Evolutionary conservation across 2,113 vertebrate species (phyloP).

Genomic region (Dendropsophus ebraccatus): DNA sequence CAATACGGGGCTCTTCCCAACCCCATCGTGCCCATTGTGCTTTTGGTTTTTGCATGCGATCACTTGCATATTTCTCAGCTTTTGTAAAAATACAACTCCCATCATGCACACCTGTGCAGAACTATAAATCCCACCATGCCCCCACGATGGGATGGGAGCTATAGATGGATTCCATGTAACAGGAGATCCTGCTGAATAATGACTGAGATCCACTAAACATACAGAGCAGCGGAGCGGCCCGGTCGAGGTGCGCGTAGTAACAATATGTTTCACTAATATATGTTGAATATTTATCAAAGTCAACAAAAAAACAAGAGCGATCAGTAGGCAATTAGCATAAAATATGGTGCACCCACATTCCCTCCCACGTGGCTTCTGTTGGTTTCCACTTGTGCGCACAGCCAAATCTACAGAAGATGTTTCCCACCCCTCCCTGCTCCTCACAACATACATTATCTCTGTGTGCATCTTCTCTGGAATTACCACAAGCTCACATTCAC

Average conservation of each 20-base stretch:
- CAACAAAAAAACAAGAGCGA: constrained; percentile 50
- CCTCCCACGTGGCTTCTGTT: constrained; percentile 56
- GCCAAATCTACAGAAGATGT: constrained; percentile 47
- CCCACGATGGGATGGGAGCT: too few relatives aligned
- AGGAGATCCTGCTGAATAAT: not conserved
- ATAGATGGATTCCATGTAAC: not conserved
- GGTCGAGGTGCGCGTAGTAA: constrained; percentile 11
- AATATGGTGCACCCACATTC: constrained; percentile 56
- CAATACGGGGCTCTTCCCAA: too few relatives aligned
- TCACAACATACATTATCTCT: not conserved
- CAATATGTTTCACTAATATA: constrained; percentile 49
- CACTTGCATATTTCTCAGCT: too few relatives aligned
- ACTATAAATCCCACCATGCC: too few relatives aligned
- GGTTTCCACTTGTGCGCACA: constrained; percentile 47
- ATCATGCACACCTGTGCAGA: too few relatives aligned
- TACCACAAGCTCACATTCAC: not conserved
- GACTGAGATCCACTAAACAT: not conserved
- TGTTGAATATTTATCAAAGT: constrained; percentile 58
- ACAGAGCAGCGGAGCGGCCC: not conserved
- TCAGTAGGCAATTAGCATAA: constrained; percentile 55
- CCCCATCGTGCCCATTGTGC: too few relatives aligned
- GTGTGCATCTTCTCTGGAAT: not conserved
- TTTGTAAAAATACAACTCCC: too few relatives aligned
- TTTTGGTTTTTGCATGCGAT: too few relatives aligned
- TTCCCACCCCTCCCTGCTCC: not conserved